These are phyloP conservation scores for Leptoteleia sp. DNA, from an alignment of 1,140 invertebrate genomes.

Conservation along the genomic window DNA sequence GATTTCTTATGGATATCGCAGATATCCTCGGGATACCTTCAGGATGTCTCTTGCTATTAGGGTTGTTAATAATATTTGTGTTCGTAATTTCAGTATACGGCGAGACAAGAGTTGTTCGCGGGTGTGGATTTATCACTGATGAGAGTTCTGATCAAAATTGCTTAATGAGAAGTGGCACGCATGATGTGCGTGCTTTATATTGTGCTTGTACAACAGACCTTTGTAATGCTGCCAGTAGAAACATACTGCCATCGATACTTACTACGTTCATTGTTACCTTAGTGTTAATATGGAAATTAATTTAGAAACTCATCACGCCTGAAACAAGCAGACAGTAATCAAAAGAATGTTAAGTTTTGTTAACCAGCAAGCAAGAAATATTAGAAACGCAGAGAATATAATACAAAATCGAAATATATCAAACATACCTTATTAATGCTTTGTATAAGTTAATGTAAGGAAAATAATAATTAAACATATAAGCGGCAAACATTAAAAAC, in stretches of 20 bases:
- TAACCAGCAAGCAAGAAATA: too few species aligned
- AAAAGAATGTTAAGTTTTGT: too few species aligned
- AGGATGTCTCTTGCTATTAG: too few species aligned
- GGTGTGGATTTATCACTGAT: conserved; percentile 88
- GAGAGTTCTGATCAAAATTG: conserved; percentile 83
- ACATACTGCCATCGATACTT: conserved; percentile 37
- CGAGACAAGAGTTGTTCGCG: conserved; percentile 80
- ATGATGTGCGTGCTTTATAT: conserved; percentile 87
- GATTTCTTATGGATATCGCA: too few species aligned
- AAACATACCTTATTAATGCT: too few species aligned
- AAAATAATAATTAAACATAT: too few species aligned
- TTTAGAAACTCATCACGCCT: conserved; percentile 19
- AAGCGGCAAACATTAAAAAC: too few species aligned
- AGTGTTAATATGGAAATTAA: conserved; percentile 39
- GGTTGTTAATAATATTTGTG: not conserved
- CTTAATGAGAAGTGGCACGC: conserved; percentile 85
- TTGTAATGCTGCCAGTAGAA: conserved; percentile 84
- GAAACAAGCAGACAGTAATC: too few species aligned
- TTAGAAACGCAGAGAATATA: too few species aligned
- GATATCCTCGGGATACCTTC: too few species aligned
- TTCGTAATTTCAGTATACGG: conserved; percentile 1
- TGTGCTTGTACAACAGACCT: conserved; percentile 88
- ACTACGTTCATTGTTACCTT: conserved; percentile 14
- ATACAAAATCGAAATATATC: too few species aligned
- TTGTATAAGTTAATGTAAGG: too few species aligned